Evolutionary conservation across 2,797 vertebrate species (phyloP).

Genomic region (Silurus aristotelis): DNA sequence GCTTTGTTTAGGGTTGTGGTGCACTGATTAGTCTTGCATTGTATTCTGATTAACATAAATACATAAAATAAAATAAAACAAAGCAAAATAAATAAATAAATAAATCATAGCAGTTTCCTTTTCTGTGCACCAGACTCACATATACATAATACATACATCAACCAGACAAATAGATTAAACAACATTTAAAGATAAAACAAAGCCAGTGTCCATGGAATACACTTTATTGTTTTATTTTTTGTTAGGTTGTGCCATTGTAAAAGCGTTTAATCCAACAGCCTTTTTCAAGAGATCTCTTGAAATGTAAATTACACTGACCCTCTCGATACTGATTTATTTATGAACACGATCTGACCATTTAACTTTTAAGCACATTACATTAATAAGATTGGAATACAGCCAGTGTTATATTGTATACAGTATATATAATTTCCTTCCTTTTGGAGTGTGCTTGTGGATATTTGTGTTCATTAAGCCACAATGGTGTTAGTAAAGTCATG

Average conservation of each 20-base stretch:
- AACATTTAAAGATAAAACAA: background rate
- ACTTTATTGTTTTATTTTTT: background rate
- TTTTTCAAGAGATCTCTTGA: background rate
- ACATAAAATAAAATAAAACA: no score
- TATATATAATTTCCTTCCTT: background rate
- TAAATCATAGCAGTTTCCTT: background rate
- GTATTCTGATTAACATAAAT: slow-evolving; percentile 16
- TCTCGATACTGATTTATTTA: background rate
- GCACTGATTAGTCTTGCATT: slow-evolving; percentile 15
- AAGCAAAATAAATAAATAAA: slow-evolving; percentile 8
- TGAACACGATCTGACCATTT: background rate
- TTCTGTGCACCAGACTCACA: background rate
- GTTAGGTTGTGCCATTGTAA: background rate
- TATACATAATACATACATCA: background rate
- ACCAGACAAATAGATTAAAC: background rate
- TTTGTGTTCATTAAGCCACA: no score
- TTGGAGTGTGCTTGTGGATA: no score
- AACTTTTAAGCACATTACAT: background rate
- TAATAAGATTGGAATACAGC: background rate
- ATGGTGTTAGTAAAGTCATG: no score
- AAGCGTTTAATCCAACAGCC: background rate
- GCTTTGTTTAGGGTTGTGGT: slow-evolving; percentile 6
- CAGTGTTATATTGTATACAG: no score
- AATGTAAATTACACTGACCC: background rate
- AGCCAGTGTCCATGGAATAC: background rate